Percentiles rank a stretch among this genome's conserved stretches.
Evolutionary conservation across 1,140 invertebrate genomes (phyloP).

Genomic region (Thaumetopoea pityocampa): DNA sequence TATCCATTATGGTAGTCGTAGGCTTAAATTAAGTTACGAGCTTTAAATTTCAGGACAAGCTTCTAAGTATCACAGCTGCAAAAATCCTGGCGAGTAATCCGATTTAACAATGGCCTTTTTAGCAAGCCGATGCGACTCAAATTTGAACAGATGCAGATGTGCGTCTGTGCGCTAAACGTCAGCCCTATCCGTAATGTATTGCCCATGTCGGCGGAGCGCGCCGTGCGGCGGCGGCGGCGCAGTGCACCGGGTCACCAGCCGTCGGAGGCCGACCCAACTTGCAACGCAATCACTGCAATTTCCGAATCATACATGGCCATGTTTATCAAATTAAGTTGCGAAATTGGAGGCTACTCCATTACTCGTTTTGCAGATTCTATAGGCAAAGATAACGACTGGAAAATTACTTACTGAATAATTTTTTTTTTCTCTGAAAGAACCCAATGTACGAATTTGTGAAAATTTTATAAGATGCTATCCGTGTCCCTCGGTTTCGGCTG

Average conservation of each 20-base stretch:
- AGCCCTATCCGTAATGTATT: constrained; percentile 22
- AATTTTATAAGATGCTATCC: too few species aligned
- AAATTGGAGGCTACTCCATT: constrained; percentile 15
- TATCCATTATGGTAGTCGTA: too few species aligned
- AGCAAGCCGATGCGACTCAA: neutral
- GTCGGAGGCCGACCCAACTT: constrained; percentile 6
- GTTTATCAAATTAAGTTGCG: constrained; percentile 16
- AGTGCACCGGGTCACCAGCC: constrained; percentile 15
- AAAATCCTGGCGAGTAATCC: too few species aligned
- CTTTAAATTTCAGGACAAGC: too few species aligned
- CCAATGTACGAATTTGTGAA: too few species aligned
- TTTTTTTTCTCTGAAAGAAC: too few species aligned
- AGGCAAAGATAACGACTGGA: constrained; percentile 3
- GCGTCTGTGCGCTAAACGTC: constrained; percentile 4
- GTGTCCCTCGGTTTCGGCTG: too few species aligned
- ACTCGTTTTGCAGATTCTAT: constrained; percentile 7
- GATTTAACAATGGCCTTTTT: too few species aligned
- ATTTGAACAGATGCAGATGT: constrained; percentile 2
- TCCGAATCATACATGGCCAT: constrained; percentile 33
- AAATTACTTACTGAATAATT: too few species aligned
- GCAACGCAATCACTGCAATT: constrained; percentile 59
- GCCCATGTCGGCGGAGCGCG: constrained; percentile 18
- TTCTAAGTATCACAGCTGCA: neutral
- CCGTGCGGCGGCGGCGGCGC: constrained; percentile 4
- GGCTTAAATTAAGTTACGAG: too few species aligned